Conservation (phyloP, 2,113 vertebrate species). For the Rhineura floridana region DNA sequence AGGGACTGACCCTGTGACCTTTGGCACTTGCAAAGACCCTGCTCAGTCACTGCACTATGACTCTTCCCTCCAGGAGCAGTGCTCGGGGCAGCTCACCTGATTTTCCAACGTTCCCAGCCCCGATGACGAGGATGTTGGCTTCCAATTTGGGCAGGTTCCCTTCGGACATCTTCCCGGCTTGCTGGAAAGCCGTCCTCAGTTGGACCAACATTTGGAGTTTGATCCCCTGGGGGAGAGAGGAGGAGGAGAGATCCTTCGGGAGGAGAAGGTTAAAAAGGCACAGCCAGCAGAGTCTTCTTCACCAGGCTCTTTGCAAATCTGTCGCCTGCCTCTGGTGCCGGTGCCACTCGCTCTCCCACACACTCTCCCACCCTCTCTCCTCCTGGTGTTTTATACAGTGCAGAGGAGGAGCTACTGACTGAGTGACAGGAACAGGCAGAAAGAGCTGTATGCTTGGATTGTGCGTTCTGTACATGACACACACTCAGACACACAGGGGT, state of each 20-base stretch:
- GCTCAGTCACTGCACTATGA: too few relatives aligned
- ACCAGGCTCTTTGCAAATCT: not conserved
- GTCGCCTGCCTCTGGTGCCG: too few relatives aligned
- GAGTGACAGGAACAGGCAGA: not conserved
- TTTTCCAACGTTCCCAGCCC: slow-evolving; percentile 79
- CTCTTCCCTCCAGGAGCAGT: too few relatives aligned
- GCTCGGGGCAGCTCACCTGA: slow-evolving; percentile 73
- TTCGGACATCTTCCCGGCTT: slow-evolving; percentile 59
- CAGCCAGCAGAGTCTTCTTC: too few relatives aligned
- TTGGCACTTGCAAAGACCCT: too few relatives aligned
- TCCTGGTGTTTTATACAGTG: not conserved
- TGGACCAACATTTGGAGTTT: slow-evolving; percentile 67
- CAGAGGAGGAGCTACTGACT: not conserved
- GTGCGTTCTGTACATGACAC: too few relatives aligned
- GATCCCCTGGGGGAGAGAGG: not conserved
- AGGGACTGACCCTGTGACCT: too few relatives aligned
- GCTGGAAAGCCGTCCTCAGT: slow-evolving; percentile 46
- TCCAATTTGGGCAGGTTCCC: slow-evolving; percentile 68
- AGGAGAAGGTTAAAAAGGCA: too few relatives aligned
- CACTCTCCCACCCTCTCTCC: not conserved
- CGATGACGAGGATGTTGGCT: slow-evolving; percentile 77
- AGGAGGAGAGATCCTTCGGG: too few relatives aligned
- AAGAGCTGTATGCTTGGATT: not conserved
- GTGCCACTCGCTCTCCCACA: not conserved
- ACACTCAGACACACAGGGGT: not conserved